phyloP scores from a whole-genome alignment of 2,113 vertebrate species.

The Martes martes region DNA sequence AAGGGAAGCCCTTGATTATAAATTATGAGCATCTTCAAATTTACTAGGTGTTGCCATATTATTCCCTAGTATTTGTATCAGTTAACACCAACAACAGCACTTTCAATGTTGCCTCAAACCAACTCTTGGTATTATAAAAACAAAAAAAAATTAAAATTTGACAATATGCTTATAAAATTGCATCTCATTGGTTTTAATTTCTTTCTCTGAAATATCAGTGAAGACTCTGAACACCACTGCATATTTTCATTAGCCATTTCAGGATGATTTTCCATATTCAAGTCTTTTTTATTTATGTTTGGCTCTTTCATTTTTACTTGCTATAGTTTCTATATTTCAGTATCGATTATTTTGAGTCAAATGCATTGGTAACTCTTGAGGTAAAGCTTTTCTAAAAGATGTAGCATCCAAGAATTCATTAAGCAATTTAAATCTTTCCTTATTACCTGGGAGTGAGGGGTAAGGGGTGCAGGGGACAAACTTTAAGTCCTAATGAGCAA shows the following conservation, averaged over 20 bases:
- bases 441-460: not conserved
- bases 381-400: not conserved
- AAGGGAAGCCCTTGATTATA: not conserved
- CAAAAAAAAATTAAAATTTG: not conserved
- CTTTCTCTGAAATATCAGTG: not conserved
- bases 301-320: slow-evolving; percentile 4
- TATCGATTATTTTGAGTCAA: not conserved
- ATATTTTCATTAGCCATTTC: not conserved
- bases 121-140: not conserved
- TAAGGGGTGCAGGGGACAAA: not conserved
- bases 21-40: not conserved
- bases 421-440: not conserved
- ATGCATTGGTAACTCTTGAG: not conserved
- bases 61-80: not conserved
- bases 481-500: not conserved
- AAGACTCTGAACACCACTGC: not conserved
- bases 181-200: not conserved
- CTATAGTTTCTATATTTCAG: not conserved
- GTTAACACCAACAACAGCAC: not conserved
- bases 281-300: not conserved
- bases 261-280: not conserved
- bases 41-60: not conserved
- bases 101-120: not conserved
- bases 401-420: not conserved
- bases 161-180: not conserved